phyloP scores from a whole-genome alignment of 2,797 vertebrate species.

The Xyrichtys novacula region DNA sequence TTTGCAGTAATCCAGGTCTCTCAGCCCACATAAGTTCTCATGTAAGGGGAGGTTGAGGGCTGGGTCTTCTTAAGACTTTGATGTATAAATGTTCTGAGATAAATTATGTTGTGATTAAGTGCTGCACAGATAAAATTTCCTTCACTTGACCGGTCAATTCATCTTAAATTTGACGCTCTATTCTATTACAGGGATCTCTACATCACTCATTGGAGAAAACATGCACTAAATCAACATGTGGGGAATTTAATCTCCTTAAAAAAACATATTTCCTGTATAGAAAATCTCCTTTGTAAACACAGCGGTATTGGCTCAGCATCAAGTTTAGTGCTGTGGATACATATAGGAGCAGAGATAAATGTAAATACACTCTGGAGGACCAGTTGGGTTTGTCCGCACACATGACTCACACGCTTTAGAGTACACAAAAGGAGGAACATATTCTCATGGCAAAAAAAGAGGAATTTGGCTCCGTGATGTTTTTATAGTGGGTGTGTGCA shows the following conservation, averaged over 20 bases:
- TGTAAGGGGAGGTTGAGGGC: not conserved
- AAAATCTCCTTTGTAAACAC: conserved; percentile 40
- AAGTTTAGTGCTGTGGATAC: conserved; percentile 1
- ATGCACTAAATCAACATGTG: conserved; percentile 22
- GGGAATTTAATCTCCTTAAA: conserved; percentile 23
- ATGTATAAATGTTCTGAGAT: not conserved
- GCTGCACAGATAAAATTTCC: not conserved
- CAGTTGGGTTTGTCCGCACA: conserved; percentile 27
- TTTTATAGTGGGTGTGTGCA: conserved; percentile 61
- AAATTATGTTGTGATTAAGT: not conserved
- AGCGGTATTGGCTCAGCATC: conserved; percentile 21
- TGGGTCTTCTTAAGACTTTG: not conserved
- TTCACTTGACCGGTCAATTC: not conserved
- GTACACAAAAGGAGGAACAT: conserved; percentile 45
- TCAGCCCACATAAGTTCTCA: not conserved
- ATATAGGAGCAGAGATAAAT: conserved; percentile 46
- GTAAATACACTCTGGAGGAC: conserved; percentile 13
- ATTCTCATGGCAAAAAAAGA: conserved; percentile 54
- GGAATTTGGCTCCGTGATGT: conserved; percentile 47
- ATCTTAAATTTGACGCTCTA: not conserved
- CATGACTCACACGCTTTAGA: conserved; percentile 56
- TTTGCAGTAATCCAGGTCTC: not conserved
- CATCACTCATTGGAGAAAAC: conserved; percentile 12
- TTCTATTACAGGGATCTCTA: conserved; percentile 11
- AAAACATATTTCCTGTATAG: conserved; percentile 31